phyloP scores from a whole-genome alignment of 2,113 vertebrate species.

The Chaenocephalus aceratus region DNA sequence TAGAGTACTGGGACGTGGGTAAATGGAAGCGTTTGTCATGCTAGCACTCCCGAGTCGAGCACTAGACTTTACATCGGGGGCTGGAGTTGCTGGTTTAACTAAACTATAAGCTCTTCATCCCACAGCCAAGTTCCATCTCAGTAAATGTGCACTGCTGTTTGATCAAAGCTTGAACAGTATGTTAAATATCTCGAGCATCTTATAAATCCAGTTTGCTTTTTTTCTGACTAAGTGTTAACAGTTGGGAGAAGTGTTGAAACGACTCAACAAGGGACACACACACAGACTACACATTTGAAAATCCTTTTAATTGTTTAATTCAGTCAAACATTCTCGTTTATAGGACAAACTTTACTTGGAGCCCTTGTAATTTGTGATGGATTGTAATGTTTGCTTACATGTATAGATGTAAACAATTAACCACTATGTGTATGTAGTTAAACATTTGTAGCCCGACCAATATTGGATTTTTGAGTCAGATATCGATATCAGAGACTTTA shows the following conservation, averaged over 20 bases:
- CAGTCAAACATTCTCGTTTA: neutral
- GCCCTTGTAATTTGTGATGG: too few species aligned
- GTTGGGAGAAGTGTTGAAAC: neutral
- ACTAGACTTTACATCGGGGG: slow-evolving; percentile 64
- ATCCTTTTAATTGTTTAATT: neutral
- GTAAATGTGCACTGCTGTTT: slow-evolving; percentile 53
- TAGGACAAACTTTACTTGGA: neutral
- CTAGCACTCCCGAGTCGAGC: slow-evolving; percentile 47
- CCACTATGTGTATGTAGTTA: neutral
- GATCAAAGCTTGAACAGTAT: slow-evolving; percentile 32
- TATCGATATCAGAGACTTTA: neutral
- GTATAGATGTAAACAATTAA: neutral
- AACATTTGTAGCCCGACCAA: neutral
- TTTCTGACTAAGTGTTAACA: neutral
- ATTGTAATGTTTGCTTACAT: too few species aligned
- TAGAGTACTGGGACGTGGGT: slow-evolving; percentile 73
- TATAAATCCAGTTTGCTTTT: too few species aligned
- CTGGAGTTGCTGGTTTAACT: slow-evolving; percentile 73
- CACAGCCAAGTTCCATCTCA: slow-evolving; percentile 45
- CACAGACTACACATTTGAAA: neutral
- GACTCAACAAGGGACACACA: neutral
- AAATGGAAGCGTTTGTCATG: slow-evolving; percentile 82
- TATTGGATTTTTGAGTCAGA: neutral
- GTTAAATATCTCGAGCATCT: neutral
- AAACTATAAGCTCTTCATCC: slow-evolving; percentile 59